Conservation (phyloP, 1,140 invertebrate species). For the Hypsibius dujardini region DNA sequence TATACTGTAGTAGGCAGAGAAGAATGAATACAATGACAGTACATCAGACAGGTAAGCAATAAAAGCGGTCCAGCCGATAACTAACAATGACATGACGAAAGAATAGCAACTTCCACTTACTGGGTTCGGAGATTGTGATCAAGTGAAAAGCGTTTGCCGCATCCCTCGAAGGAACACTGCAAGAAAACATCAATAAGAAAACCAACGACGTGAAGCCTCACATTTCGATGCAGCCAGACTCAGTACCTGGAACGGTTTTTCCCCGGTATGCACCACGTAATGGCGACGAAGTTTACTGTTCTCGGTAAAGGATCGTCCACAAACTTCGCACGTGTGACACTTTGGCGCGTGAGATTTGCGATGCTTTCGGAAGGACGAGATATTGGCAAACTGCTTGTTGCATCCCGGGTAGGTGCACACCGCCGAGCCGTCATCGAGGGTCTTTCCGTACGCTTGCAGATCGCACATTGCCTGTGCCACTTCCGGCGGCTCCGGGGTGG, state of each 20-base stretch:
- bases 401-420: conserved; percentile 6
- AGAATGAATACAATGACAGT: too few species aligned
- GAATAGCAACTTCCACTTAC: background rate
- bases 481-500: conserved; percentile 12
- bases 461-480: background rate
- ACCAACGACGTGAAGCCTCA: background rate
- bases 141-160: conserved; percentile 12
- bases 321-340: conserved; percentile 11
- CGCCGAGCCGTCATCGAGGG: conserved; percentile 12
- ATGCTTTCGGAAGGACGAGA: conserved; percentile 16
- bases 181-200: background rate
- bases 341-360: conserved; percentile 16
- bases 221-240: background rate
- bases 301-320: conserved; percentile 2
- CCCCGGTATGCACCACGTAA: conserved; percentile 12
- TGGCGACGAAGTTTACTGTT: conserved; percentile 14
- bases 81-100: too few species aligned
- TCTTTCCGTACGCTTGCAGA: conserved; percentile 6
- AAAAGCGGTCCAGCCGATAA: too few species aligned
- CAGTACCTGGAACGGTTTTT: conserved; percentile 8
- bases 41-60: too few species aligned
- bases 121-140: conserved; percentile 16
- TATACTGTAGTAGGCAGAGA: too few species aligned
- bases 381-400: conserved; percentile 16
- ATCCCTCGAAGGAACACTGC: conserved; percentile 2